Evolutionary conservation across 2,797 vertebrate genomes (phyloP), one percentile per base, ranked within the genome.

Genomic region (Periophthalmus magnuspinnatus): DNA sequence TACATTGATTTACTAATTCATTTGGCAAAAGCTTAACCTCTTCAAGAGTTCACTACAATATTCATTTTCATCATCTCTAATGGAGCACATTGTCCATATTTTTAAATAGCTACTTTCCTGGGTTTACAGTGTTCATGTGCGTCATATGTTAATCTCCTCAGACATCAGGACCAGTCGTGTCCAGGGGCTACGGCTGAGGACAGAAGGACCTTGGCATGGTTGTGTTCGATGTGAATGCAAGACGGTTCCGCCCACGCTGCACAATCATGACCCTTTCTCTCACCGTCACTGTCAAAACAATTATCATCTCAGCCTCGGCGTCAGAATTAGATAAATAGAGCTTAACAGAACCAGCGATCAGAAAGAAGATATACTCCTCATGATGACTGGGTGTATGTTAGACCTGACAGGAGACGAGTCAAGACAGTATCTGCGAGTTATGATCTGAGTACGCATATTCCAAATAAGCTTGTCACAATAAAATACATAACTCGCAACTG

Each of bases 91-190:
- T 21, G 7, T 41, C 6, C 61, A 47, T 32, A 48, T 56, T 33
- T 50, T 52, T 28, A 17, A 78, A 75, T 24, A 1, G 14, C 28
- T n/a, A 56, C 57, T 13, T 67, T 48, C 70, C 63, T 45, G 69
- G 54, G 62, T 74, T 66, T 72, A 50, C 69, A 69, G 74, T 84
- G 70, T 77, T 64, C 50, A 0, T 54, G 78, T 72, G 79, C 79
- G 86, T 86, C 78, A 76, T 88, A 85, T 87, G 88, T 81, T 93
- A 94, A 93, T 92, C 79, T 89, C 81, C 79, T 88, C 89, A 81
- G 92, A 93, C 93, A 93, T 88, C 87, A 88, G 90, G 85, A 91
- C 86, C 85, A 77, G 71, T 75, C 75, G 70, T 90, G 88, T 88
- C 91, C 84, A 63, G 80, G 71, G 90, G 92, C 88, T 84, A 74